Conservation (phyloP, 2,888 invertebrate species). For the Trilocha varians region DNA sequence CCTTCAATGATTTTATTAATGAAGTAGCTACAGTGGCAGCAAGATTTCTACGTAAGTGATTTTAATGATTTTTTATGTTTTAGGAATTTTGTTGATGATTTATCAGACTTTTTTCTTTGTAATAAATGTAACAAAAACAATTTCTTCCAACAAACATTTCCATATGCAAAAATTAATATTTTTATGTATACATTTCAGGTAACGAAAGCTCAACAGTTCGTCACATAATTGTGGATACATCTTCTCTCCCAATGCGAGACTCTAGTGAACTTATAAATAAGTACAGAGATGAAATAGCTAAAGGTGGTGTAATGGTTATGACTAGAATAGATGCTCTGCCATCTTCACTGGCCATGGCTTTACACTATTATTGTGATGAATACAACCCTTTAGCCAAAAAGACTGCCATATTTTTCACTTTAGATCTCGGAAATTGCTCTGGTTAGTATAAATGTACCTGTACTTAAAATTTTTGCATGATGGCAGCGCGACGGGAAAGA, state of each 20-base stretch:
- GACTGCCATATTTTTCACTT: constrained; percentile 60
- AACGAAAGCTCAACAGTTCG: constrained; percentile 33
- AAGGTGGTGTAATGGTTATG: constrained; percentile 53
- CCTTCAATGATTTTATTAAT: constrained; percentile 44
- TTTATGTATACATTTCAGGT: constrained; percentile 27
- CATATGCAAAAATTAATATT: background rate
- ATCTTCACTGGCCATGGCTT: constrained; percentile 57
- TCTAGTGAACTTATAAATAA: constrained; percentile 44
- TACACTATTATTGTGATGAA: constrained; percentile 67
- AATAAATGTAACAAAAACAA: too few relatives aligned
- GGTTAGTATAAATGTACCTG: constrained; percentile 24
- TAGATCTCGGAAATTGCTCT: constrained; percentile 48
- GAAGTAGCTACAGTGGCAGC: constrained; percentile 43
- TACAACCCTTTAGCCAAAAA: constrained; percentile 55
- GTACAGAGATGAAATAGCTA: constrained; percentile 37
- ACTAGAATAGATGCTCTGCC: constrained; percentile 48
- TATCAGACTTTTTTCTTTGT: too few relatives aligned
- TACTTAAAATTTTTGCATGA: constrained; percentile 1
- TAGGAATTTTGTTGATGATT: too few relatives aligned
- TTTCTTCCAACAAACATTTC: background rate
- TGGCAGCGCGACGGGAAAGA: too few relatives aligned
- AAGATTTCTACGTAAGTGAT: constrained; percentile 51
- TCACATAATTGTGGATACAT: constrained; percentile 38
- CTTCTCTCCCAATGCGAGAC: constrained; percentile 32
- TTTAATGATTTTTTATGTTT: background rate